A percentile compares a stretch with the other conserved stretches of the same genome.
Evolutionary conservation across 2,888 invertebrate genomes (phyloP).

Genomic region (Sicus ferrugineus): DNA sequence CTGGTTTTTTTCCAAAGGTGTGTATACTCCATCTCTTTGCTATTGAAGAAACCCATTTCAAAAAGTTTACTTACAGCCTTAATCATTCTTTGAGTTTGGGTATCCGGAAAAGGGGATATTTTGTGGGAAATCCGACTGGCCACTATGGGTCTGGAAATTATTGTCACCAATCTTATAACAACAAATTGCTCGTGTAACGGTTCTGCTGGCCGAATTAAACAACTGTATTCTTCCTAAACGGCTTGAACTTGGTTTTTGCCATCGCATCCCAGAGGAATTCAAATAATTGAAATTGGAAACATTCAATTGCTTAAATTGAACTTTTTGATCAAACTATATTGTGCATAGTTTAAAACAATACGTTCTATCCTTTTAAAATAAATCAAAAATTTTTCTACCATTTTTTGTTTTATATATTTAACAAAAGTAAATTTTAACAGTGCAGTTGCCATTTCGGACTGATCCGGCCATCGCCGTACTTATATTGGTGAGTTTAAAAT

Average conservation of each 20-base stretch:
- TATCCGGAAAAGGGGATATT: no score
- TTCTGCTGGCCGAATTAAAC: constrained; percentile 14
- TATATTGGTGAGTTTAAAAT: constrained; percentile 1
- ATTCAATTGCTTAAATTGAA: constrained; percentile 6
- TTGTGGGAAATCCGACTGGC: no score
- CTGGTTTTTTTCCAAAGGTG: no score
- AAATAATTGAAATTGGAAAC: neutral
- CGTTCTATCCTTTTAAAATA: constrained; percentile 30
- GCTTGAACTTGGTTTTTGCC: neutral
- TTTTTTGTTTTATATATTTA: constrained; percentile 31
- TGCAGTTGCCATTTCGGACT: constrained; percentile 19
- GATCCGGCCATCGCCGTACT: neutral
- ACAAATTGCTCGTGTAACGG: constrained; percentile 40
- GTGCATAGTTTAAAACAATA: constrained; percentile 28
- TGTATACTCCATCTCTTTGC: no score
- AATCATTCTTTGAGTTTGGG: no score
- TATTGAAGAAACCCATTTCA: no score
- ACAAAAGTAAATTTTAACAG: constrained; percentile 31
- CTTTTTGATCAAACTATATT: constrained; percentile 26
- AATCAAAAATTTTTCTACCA: constrained; percentile 31
- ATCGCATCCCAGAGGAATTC: neutral
- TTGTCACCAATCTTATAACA: constrained; percentile 29
- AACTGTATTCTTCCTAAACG: constrained; percentile 12
- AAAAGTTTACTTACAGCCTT: no score
- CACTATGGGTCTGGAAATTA: no score